Evolutionary conservation across 2,797 vertebrate species (phyloP), one percentile per base, ranked within the genome.

Genomic region (Caiman crocodilus): DNA sequence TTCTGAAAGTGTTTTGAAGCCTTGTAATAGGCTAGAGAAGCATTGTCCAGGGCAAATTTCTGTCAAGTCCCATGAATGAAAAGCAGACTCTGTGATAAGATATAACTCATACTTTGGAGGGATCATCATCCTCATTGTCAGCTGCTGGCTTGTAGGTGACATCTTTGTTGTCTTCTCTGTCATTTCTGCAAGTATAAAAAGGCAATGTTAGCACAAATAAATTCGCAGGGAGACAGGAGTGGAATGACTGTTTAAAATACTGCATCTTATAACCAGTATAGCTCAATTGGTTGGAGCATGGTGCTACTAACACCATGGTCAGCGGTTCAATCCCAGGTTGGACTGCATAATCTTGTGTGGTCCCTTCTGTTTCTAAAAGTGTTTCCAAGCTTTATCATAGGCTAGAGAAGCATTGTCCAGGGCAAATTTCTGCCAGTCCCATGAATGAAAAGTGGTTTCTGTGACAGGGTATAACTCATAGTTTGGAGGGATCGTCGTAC

Each of bases 71-170:
- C 85, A 4, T 55, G 87, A 87, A 76, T 30, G 17, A 75, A 75
- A 87, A 69, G 60, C 26, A n/a, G 4, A 26, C 88, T 79, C 77
- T 42, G 5, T 23, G 78, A 56, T 73, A 61, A 25, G 63, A 12
- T 74, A n/a, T 10, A 2, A 12, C 64, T 98, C 97, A 99, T 74
- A 98, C 97, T 73, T 97, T 98, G 17, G 98, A 98, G 84, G 93
- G 94, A 4, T 97, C 97, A 10, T 98, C 98, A 23, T 98, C 98
- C 7, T 99, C 98, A 95, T 93, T 97, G 78, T 96, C 96, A 6
- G 69, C 71, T 32, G 97, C 97, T 6, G 90, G 92, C 85, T 98
- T 98, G 94, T 98, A 98, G 93, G 96, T 97, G 77, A 97, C 96
- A 65, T 94, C 96, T 94, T 97, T 98, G 76, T 93, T 97, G 91